A percentile compares a stretch with the other conserved stretches of the same genome.
These are phyloP conservation scores for Pheosia tremula DNA, from an alignment of 2,888 invertebrate genomes.

Conservation along the genomic window DNA sequence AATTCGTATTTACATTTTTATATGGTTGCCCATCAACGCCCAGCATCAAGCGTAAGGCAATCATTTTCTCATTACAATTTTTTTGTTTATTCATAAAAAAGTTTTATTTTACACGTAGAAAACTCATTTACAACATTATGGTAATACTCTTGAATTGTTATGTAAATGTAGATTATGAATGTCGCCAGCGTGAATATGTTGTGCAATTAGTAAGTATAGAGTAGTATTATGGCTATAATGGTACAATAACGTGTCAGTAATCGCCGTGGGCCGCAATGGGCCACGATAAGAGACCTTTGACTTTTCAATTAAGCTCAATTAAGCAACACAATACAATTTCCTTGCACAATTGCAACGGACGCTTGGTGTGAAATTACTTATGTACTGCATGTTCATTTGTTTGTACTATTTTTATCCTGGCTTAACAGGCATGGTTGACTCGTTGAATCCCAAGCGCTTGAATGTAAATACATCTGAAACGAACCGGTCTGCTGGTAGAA, in stretches of 20 bases:
- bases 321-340: constrained; percentile 51
- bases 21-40: neutral
- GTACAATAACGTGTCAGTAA: constrained; percentile 47
- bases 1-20: neutral
- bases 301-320: constrained; percentile 63
- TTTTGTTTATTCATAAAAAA: neutral
- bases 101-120: neutral
- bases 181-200: constrained; percentile 20
- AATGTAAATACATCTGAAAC: constrained; percentile 62
- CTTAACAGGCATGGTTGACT: constrained; percentile 38
- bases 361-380: constrained; percentile 39
- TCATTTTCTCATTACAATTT: neutral
- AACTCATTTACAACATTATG: neutral
- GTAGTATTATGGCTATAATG: constrained; percentile 23
- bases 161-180: constrained; percentile 12
- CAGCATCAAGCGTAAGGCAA: neutral
- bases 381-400: constrained; percentile 38
- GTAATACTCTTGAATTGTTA: neutral
- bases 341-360: constrained; percentile 47
- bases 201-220: constrained; percentile 39
- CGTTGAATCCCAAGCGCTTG: constrained; percentile 46
- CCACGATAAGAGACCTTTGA: constrained; percentile 57
- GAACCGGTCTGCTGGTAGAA: constrained; percentile 58
- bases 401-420: constrained; percentile 49
- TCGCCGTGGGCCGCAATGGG: constrained; percentile 42